A percentile compares a stretch with the other conserved stretches of the same genome.
Conservation (phyloP, 2,797 vertebrate species). For the Paguma larvata region DNA sequence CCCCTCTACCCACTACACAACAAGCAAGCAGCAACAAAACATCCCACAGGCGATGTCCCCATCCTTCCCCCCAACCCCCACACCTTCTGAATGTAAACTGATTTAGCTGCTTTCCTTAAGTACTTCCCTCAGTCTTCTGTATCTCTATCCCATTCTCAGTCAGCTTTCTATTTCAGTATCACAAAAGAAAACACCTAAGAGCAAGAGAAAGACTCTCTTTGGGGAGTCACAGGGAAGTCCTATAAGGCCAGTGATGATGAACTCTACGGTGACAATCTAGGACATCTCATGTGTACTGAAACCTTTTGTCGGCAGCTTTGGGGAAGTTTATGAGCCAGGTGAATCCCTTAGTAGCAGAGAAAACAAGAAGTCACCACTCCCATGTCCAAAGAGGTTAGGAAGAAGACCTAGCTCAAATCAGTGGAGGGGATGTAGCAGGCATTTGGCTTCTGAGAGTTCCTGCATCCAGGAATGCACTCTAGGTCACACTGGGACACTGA, state of each 20-base stretch:
- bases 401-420: background rate
- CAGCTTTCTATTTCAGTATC: background rate
- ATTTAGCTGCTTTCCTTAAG: background rate
- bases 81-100: background rate
- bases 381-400: background rate
- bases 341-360: background rate
- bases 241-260: background rate
- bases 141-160: background rate
- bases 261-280: background rate
- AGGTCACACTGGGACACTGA: background rate
- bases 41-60: background rate
- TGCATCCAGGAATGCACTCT: background rate
- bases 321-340: background rate
- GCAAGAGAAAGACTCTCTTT: background rate
- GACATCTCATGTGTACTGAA: background rate
- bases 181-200: background rate
- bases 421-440: accelerated
- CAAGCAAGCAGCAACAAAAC: background rate
- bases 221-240: background rate
- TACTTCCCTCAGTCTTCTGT: background rate
- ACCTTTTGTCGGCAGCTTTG: background rate
- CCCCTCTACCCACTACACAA: background rate
- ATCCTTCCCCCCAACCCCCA: background rate
- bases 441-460: background rate
- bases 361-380: background rate